Evolutionary conservation across 2,888 invertebrate genomes (phyloP), one percentile per base, ranked within the genome.

Genomic region (Diaperis boleti): DNA sequence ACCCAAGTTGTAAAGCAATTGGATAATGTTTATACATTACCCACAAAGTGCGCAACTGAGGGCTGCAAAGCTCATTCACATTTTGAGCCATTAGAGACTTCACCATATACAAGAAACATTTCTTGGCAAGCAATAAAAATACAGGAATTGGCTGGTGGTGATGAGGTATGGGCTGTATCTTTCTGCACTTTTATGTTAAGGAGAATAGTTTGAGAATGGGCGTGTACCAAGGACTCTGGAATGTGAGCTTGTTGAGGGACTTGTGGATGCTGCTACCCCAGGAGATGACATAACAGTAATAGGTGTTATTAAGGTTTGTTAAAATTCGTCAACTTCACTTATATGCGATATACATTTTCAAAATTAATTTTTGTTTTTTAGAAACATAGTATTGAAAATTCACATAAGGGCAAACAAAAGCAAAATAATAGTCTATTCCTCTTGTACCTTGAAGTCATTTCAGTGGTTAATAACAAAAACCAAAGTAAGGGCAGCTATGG

Each of bases 241-340:
- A 77, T 91, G 96, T 77, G 94, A 96, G 79, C 82, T 97, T 4
- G 87, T 88, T 52, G 88, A 90, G 63, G 95, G 95, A 81, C 83
- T 96, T 39, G 94, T 95, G 1, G 91, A 93, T 68, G 84, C 87
- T 15, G 93, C 95, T 67, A 88, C 90, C 68, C 94, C 96, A 7
- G 97, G 97, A 1, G 95, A 96, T 83, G 90, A 94, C 70, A 86
- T 97, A 0, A 91, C 91, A 8, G 85, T 97, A 6, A 92, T 92
- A 57, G 98, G 97, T 22, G 87, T 95, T 66, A 88, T 97, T 13
- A 94, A 92, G 84, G 90, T 91, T 13, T 55, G 42, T 62, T 17
- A 35, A 13, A 2, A 26, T 26, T 26, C n/a, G n/a, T 33, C 33
- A 11, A 11, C 11, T 29, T 49, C 13, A 29, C n/a, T 18, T 35